phyloP scores from a whole-genome alignment of 2,888 invertebrate genomes.

The Acronicta alni region DNA sequence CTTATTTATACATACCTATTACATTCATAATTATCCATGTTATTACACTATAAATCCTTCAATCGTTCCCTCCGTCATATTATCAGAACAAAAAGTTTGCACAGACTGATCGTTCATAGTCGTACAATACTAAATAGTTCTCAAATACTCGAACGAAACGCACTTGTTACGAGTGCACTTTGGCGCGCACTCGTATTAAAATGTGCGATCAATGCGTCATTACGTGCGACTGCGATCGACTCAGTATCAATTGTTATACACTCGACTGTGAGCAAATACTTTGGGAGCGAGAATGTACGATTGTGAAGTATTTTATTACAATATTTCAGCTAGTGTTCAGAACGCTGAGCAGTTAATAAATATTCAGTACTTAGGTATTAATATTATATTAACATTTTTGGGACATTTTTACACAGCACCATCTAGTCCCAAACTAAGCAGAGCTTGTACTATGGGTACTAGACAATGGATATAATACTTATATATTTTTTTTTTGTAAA shows the following conservation, averaged over 20 bases:
- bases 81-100: neutral
- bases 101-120: constrained; percentile 5
- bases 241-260: constrained; percentile 49
- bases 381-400: too few species aligned
- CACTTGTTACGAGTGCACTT: constrained; percentile 39
- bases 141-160: constrained; percentile 22
- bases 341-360: constrained; percentile 3
- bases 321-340: neutral
- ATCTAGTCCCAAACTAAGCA: too few species aligned
- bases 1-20: too few species aligned
- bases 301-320: neutral
- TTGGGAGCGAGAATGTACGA: constrained; percentile 17
- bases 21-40: too few species aligned
- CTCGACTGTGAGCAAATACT: constrained; percentile 44
- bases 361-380: neutral
- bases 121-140: constrained; percentile 27
- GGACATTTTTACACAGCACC: too few species aligned
- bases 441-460: too few species aligned
- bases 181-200: constrained; percentile 35
- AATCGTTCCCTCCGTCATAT: constrained; percentile 1
- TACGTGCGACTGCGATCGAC: constrained; percentile 29
- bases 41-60: too few species aligned
- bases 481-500: too few species aligned
- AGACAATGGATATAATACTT: too few species aligned
- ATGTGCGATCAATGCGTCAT: constrained; percentile 50